Base-by-base conservation (phyloP, 2,113 vertebrate species). In the Xiphophorus maculatus region DNA sequence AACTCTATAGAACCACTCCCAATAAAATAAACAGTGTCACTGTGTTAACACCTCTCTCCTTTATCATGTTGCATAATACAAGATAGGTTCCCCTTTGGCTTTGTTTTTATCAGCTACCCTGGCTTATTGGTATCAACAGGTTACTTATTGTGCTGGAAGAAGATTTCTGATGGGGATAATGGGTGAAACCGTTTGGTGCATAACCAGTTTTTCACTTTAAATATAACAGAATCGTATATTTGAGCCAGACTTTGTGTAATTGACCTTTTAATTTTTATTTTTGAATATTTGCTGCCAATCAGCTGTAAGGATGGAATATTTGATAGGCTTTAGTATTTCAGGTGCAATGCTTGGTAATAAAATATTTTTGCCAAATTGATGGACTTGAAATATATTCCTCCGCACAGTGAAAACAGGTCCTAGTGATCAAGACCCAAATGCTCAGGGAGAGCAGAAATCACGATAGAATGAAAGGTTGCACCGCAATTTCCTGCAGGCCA, bases 141-240 rank as follows among this genome's bases (percentile, higher is more conserved):
- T 40, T 8, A 68, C 37, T 74, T 25, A 3, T 13, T 32, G 19
- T 32, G 42, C 63, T 10, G 54, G 48, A 15, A 28, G 10, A 63
- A 25, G 48, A 7, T 15, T 77, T 25, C 37, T 42, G 6, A 71
- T 12, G 13, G 67, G 42, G 65, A 9, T 10, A 3, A 29, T 64
- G 17, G 33, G 60, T 54, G 67, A 22, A 70, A 15, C 22, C 35
- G 40, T 48, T 14, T 12, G 28, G 13, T 32, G 22, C 12, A 29
- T 42, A 54, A 71, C 15, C 66, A 48, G 22, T 30, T 66, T 15
- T 64, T 19, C 68, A 60, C 82, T 71, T 62, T 44, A 33, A 25
- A 8, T 19, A 51, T 19, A 25, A 51, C 6, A 25, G 19, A 7
- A 9, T 51, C 19, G 2, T 19, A 48, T 17, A 48, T 48, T 48